These are phyloP conservation scores for Tiaroga cobitis DNA, from an alignment of 2,797 vertebrate genomes.

Conservation along the genomic window DNA sequence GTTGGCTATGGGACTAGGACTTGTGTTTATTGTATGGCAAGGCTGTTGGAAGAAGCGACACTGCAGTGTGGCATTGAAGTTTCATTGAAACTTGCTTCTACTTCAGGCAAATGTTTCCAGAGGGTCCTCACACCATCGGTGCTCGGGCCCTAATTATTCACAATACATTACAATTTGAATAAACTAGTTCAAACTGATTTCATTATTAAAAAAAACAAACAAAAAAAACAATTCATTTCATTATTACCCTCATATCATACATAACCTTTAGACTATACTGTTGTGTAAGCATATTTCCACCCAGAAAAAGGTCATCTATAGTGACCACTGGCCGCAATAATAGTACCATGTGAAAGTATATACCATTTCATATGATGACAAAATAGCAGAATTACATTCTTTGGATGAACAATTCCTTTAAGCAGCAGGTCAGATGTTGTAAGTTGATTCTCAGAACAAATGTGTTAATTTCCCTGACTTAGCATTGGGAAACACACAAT, in stretches of 20 bases:
- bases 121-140: too few species aligned
- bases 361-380: neutral
- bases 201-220: neutral
- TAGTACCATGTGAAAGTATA: neutral
- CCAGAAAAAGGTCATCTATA: neutral
- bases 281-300: neutral
- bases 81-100: constrained; percentile 6
- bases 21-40: constrained; percentile 46
- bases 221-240: neutral
- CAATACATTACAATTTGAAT: neutral
- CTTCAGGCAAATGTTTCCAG: neutral
- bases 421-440: neutral
- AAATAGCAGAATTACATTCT: neutral
- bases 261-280: neutral
- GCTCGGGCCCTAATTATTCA: neutral
- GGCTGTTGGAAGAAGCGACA: neutral
- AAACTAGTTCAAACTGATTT: neutral
- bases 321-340: neutral
- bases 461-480: neutral
- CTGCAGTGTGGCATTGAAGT: neutral
- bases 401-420: neutral
- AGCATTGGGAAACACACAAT: too few species aligned
- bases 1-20: constrained; percentile 12
- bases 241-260: neutral
- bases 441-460: neutral